These are phyloP conservation scores for Glaucidium brasilianum DNA, from an alignment of 2,113 vertebrate species.

Conservation along the genomic window DNA sequence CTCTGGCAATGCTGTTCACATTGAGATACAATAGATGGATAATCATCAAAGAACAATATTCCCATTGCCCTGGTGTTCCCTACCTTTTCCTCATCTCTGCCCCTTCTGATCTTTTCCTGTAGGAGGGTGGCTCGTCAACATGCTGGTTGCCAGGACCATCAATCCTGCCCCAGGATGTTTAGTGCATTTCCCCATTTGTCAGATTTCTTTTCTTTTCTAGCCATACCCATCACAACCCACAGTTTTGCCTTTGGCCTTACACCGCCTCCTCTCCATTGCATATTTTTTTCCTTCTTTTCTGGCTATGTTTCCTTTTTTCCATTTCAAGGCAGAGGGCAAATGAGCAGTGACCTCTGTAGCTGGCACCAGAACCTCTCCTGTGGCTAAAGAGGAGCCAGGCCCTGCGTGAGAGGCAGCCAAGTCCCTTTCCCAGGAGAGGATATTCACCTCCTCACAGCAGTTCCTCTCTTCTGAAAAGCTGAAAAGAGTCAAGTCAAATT, in stretches of 20 bases:
- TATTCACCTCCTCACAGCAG: background rate
- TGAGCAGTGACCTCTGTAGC: constrained; percentile 46
- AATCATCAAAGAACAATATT: background rate
- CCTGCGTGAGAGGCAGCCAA: background rate
- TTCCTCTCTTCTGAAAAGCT: background rate
- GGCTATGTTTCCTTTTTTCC: constrained; percentile 22
- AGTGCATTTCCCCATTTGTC: background rate
- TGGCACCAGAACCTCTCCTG: constrained; percentile 42
- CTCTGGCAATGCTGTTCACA: background rate
- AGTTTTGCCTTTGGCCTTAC: constrained; percentile 20
- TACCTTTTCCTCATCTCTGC: background rate
- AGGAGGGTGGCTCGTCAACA: background rate
- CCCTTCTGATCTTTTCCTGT: background rate
- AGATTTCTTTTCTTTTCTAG: background rate
- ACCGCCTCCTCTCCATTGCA: background rate
- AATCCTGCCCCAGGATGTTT: background rate
- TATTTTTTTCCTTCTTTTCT: background rate
- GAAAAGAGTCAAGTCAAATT: background rate
- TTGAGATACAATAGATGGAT: background rate
- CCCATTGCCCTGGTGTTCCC: background rate
- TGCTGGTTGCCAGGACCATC: background rate
- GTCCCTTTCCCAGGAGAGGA: background rate
- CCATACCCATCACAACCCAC: background rate
- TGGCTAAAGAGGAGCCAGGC: background rate
- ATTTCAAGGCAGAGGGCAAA: constrained; percentile 39